Base-by-base conservation (phyloP, 1,140 invertebrate genomes). In the Cepaea nemoralis region DNA sequence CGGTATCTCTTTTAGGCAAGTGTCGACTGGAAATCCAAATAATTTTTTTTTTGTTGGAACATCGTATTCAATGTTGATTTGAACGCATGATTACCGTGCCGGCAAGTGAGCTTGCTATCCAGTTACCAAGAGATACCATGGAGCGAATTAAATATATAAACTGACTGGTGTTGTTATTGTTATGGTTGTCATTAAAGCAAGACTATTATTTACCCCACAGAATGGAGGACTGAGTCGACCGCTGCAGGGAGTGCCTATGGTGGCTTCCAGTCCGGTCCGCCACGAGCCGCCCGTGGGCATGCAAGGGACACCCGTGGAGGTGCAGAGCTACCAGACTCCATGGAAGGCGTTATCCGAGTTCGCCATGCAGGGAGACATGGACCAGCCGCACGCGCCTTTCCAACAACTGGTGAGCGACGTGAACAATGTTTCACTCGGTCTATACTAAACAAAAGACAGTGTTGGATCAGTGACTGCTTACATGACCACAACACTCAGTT, bases 331-430 rank as follows among this genome's bases (percentile, higher is more conserved):
- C 93, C 97, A 98, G 92, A 97, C 97, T 59, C 97, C 90, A 55
- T 99, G 97, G 97, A 98, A 99, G 93, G 96, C 97, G 63, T 94
- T 99, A 27, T 95, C 95, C 42, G 97, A 99, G 89, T 99, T 98
- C 92, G 97, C 97, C 76, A 94, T 98, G 83, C 96, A 98, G 91
- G 96, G 96, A 1, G 97, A 98, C 91, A 93, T 98, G 16, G 97
- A 99, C 83, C 87, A 95, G 80, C 86, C 95, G 80, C 86, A 96
- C 82, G 96, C 97, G 12, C 96, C 97, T 82, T 99, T 98, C 92
- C 97, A 99, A 90, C 97, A 98, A 90, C 93, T 99, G 84, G 96
- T 99, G 85, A 98, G 96, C 91, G 82, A 82, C 69, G 19, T 42
- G 16, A 80, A 59, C 69, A 80, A 55, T 42, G 35, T n/a, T n/a